phyloP scores from a whole-genome alignment of 2,797 vertebrate genomes.

The Hipposideros larvatus region DNA sequence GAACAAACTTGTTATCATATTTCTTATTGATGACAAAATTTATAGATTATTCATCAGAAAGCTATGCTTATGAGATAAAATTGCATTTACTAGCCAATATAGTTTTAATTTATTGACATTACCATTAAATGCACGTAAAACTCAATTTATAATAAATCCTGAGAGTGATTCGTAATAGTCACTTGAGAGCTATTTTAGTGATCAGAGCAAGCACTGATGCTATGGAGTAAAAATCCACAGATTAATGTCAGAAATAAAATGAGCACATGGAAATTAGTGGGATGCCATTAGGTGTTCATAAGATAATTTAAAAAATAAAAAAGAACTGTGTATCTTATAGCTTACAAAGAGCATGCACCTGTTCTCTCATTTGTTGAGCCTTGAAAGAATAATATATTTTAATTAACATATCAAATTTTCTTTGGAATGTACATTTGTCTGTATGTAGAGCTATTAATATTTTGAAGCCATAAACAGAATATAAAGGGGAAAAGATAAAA shows the following conservation, averaged over 20 bases:
- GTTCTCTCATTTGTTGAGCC: not conserved
- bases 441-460: not conserved
- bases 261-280: not conserved
- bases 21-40: not conserved
- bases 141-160: constrained; percentile 34
- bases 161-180: not conserved
- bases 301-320: constrained; percentile 18
- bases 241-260: constrained; percentile 20
- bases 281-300: not conserved
- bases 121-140: constrained; percentile 12
- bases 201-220: not conserved
- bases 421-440: not conserved
- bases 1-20: not conserved
- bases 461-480: not conserved
- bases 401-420: not conserved
- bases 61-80: constrained; percentile 6
- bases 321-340: not conserved
- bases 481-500: not conserved
- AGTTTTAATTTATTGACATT: constrained; percentile 41
- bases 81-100: not conserved
- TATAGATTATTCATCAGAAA: not conserved
- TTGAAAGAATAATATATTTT: constrained; percentile 27
- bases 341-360: not conserved
- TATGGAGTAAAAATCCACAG: not conserved
- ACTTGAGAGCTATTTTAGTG: constrained; percentile 35